Conservation (phyloP, 2,797 vertebrate species). For the Cygnus olor region DNA sequence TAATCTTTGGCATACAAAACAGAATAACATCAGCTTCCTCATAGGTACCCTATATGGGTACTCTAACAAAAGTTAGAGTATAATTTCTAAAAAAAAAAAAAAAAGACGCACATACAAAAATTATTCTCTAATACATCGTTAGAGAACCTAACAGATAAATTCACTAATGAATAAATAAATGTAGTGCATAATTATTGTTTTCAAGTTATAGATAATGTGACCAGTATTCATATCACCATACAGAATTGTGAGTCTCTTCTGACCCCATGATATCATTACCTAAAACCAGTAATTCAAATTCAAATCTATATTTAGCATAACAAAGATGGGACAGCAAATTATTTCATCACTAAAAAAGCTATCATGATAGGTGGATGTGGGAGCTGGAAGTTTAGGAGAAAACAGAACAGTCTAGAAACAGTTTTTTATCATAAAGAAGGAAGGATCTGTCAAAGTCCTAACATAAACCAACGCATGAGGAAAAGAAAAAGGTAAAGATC, state of each 20-base stretch:
- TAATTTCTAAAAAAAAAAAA: background rate
- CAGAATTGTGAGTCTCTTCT: background rate
- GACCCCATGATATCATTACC: background rate
- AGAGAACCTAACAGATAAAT: background rate
- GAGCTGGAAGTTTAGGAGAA: background rate
- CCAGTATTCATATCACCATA: background rate
- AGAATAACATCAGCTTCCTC: background rate
- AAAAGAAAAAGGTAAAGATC: background rate
- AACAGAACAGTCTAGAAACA: background rate
- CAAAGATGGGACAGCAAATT: background rate
- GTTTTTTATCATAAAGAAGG: background rate
- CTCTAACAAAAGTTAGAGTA: background rate
- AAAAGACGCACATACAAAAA: background rate
- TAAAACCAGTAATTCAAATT: background rate
- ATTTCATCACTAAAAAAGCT: background rate
- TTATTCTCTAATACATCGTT: background rate
- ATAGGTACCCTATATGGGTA: background rate
- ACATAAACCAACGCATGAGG: background rate
- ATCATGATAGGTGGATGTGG: background rate
- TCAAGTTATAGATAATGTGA: background rate
- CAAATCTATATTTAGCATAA: background rate
- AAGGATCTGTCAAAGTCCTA: conserved; percentile 4
- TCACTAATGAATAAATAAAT: too few species aligned
- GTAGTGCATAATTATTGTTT: background rate
- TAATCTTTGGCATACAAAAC: background rate